phyloP scores from a whole-genome alignment of 1,140 invertebrate genomes.

The Drosophila jambulina region DNA sequence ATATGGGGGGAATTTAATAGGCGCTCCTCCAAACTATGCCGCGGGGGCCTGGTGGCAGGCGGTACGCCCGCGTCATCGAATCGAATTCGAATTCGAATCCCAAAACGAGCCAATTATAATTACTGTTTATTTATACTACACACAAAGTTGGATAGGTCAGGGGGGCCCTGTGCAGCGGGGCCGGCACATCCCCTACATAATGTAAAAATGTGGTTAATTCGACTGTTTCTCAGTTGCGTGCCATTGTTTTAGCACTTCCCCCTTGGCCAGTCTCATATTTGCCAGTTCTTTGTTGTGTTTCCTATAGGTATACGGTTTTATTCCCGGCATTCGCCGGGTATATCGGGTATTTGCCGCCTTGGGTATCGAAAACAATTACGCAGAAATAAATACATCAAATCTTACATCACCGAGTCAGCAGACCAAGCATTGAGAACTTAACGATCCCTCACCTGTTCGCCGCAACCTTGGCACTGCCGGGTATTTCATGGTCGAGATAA shows the following conservation, averaged over 20 bases:
- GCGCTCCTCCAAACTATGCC: slow-evolving; percentile 2
- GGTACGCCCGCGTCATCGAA: slow-evolving; percentile 23
- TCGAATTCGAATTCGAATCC: slow-evolving; percentile 57
- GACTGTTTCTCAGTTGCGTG: slow-evolving; percentile 26
- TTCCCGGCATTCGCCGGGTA: not conserved
- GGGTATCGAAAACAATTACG: not conserved
- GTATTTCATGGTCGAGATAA: slow-evolving; percentile 6
- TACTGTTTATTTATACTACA: slow-evolving; percentile 69
- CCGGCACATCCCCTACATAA: not conserved
- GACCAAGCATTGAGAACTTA: not conserved
- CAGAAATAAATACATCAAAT: not conserved
- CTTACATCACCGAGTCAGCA: not conserved
- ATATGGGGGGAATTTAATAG: slow-evolving; percentile 57
- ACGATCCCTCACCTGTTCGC: not conserved
- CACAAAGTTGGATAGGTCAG: slow-evolving; percentile 7
- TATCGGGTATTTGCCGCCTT: not conserved
- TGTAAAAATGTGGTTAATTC: slow-evolving; percentile 56
- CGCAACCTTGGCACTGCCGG: slow-evolving; percentile 1
- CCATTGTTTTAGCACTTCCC: slow-evolving; percentile 50
- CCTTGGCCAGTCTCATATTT: not conserved
- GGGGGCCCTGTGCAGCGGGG: not conserved
- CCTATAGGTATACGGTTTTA: not conserved
- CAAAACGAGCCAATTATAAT: slow-evolving; percentile 67
- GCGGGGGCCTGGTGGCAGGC: not conserved
- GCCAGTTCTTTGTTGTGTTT: not conserved